Evolutionary conservation across 2,888 invertebrate species (phyloP), one percentile per base, ranked within the genome.

Genomic region (Xanthorhoe designata): DNA sequence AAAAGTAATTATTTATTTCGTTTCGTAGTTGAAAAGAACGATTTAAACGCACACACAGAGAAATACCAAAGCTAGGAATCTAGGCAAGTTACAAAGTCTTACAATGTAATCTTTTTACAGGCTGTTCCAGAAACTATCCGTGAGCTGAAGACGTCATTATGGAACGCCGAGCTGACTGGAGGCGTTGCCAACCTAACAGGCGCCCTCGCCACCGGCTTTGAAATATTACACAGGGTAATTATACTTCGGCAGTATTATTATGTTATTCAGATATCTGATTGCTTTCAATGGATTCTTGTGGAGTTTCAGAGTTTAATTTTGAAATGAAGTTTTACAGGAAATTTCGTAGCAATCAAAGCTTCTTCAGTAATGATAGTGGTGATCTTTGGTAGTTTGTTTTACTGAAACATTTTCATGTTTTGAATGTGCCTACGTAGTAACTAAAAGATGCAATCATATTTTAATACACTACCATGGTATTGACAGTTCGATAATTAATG

Each of bases 191-290:
- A 99, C 90, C 96, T 99, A 85, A 97, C 98, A 0, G 96, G 96
- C 7, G 99, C 99, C 0, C 94, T 99, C n/a, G 96, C 96, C 61
- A 96, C 96, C 49, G 99, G 97, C 6, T 99, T 99, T 85, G 97
- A 98, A 88, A 95, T 99, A 70, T 94, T 99, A 58, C 97, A 97
- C 83, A 96, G 96, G 94, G 98, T 98, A 94, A 74, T 74, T 72
- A 74, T 68, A 71, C 70, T 72, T 68, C 64, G 59, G 57, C 55
- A 67, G 55, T 62, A 64, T 54, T n/a, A n/a, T 50, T 45, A 8
- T 7, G 38, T 51, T 42, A 38, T 17, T 56, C 57, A 42, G 35
- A 18, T 51, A 56, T 64, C 52, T 68, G 65, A 73, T 71, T 70
- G 65, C 69, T 70, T 71, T 74, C 68, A 57, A 59, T 47, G 32